Conservation (phyloP, 2,113 vertebrate species). For the Festucalex cinctus region DNA sequence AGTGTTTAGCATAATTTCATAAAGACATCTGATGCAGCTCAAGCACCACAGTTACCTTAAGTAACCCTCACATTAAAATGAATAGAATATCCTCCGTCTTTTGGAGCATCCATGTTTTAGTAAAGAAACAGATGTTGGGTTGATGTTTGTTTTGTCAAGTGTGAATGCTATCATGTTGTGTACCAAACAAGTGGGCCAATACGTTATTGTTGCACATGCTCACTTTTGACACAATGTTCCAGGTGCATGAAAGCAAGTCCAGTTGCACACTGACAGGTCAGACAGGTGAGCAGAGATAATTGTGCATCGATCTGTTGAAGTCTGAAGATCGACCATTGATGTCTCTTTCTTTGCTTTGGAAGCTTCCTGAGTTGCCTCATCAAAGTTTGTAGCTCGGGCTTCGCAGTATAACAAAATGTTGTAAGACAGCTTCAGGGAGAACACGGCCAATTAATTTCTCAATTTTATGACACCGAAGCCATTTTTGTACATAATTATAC, state of each 20-base stretch:
- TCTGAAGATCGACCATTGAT: conserved; percentile 4
- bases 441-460: background rate
- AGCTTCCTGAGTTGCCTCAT: background rate
- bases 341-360: background rate
- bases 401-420: background rate
- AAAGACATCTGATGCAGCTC: conserved; percentile 2
- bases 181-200: background rate
- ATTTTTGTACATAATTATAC: background rate
- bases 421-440: background rate
- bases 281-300: conserved; percentile 15
- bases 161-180: background rate
- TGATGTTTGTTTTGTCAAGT: background rate
- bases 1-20: conserved; percentile 11
- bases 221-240: conserved; percentile 5
- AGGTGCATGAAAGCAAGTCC: conserved; percentile 7
- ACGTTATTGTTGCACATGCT: background rate
- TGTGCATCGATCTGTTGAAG: conserved; percentile 3
- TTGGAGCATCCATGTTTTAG: background rate
- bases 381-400: background rate
- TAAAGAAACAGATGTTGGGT: background rate
- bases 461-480: background rate
- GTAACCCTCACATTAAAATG: background rate
- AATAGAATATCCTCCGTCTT: background rate
- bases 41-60: background rate
- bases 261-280: background rate